Base-by-base conservation (phyloP, 1,140 invertebrate species). In the Drosophila suzukii region DNA sequence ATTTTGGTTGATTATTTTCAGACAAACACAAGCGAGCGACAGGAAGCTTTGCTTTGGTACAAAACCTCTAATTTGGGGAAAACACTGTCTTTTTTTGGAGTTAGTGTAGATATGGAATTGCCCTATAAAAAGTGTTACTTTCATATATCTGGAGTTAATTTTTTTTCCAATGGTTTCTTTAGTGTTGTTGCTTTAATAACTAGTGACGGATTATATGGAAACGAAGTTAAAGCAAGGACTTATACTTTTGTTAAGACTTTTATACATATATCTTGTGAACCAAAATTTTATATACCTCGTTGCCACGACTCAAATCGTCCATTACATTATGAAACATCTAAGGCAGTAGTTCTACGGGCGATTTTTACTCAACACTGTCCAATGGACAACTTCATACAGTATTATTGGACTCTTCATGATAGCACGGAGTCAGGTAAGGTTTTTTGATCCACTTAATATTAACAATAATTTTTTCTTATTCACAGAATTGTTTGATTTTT, bases 341-440 rank as follows among this genome's bases (percentile, higher is more conserved):
- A 77, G n/a, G 55, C 68, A 1, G 20, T 74, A 10, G 41, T 80
- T 7, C 10, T 80, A 3, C 44, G 50, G 4, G 74, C 77, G n/a
- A 20, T 59, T 10, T 80, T 77, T 51, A 38, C 13, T 2, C 20
- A 55, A 4, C 58, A 63, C 2, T 79, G 77, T 38, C 77, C 77
- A 13, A 58, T 77, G 62, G 77, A 79, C 24, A 60, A 7, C 1
- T 77, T 59, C 20, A 77, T 62, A n/a, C 61, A 77, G 41, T 80
- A 73, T 13, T 77, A 60, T 43, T 80, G 77, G 77, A 80, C 77
- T 0, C 46, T 80, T 0, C 74, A 80, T 8, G 77, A 80, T 17
- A 74, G 74, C 7, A 77, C 74, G 4, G 77, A 74, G 5, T 39
- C 43, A 4, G 58, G 77, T 80, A 57, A 80, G 73, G 41, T 30